Evolutionary conservation across 2,888 invertebrate genomes (phyloP), one percentile per base, ranked within the genome.

Genomic region (Diaperis boleti): DNA sequence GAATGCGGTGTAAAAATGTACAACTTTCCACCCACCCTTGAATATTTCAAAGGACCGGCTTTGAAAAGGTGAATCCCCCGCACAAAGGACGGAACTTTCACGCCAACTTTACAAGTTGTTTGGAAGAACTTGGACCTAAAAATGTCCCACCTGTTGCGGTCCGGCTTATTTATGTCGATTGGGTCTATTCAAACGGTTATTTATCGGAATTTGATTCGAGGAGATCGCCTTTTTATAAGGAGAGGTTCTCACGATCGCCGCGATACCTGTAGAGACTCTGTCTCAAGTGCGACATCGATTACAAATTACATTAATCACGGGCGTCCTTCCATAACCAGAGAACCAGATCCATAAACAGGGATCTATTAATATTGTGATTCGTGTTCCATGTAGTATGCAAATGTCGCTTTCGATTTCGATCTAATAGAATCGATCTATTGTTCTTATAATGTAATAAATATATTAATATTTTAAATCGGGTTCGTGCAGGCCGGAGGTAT

Each of bases 401-500:
- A 78, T 78, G 62, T 59, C 50, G 62, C 44, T 75, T 75, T 78
- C 78, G 79, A 80, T 80, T 77, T 72, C 76, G 73, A 80, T 80
- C 80, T 79, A 79, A 80, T 80, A 80, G 78, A 79, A 80, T 80
- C 80, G 75, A 80, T 80, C 78, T 80, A 80, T 80, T 80, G 79
- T 80, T 79, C 78, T 74, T 77, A 77, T 77, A 75, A 75, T 75
- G 79, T 74, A 79, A 79, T 79, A 80, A 80, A 80, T 80, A 79
- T 77, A 79, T 79, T 79, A 79, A 79, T 78, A 79, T 77, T 78
- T 76, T 76, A 75, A 72, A 72, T 69, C 69, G 64, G 68, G 71
- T 69, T 76, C 76, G 76, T 77, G 76, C 74, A 72, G 71, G 74
- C 73, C n/a, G n/a, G n/a, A n/a, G n/a, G n/a, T n/a, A n/a, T 72